phyloP scores from a whole-genome alignment of 2,888 invertebrate species.

The Xestia ashworthii region DNA sequence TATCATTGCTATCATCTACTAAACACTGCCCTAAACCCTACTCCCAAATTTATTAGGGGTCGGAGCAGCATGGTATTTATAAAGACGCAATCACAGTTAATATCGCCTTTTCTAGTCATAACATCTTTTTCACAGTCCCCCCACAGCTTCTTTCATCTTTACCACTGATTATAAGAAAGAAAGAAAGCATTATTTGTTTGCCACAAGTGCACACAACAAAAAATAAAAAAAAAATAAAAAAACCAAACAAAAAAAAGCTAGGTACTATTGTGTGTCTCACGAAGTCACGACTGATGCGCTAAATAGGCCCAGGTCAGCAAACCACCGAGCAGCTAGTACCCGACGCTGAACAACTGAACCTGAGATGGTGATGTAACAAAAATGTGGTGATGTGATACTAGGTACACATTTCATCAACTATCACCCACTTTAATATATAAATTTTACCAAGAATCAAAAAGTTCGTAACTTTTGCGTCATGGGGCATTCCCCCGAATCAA shows the following conservation, averaged over 20 bases:
- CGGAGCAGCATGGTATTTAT: neutral
- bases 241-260: no score
- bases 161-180: neutral
- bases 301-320: no score
- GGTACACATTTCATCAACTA: neutral
- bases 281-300: no score
- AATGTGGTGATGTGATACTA: no score
- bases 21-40: no score
- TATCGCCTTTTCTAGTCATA: neutral
- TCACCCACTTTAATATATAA: neutral
- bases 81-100: neutral
- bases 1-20: neutral
- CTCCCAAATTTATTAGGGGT: neutral
- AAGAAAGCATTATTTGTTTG: no score
- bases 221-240: no score
- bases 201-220: no score
- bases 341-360: no score
- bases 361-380: no score
- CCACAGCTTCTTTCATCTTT: neutral
- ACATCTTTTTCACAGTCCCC: neutral
- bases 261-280: no score
- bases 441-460: neutral
- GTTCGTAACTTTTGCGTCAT: constrained; percentile 1
- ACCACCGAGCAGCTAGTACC: no score
- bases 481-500: constrained; percentile 6